Evolutionary conservation across 2,113 vertebrate species (phyloP).

Genomic region (Mastomys natalensis): DNA sequence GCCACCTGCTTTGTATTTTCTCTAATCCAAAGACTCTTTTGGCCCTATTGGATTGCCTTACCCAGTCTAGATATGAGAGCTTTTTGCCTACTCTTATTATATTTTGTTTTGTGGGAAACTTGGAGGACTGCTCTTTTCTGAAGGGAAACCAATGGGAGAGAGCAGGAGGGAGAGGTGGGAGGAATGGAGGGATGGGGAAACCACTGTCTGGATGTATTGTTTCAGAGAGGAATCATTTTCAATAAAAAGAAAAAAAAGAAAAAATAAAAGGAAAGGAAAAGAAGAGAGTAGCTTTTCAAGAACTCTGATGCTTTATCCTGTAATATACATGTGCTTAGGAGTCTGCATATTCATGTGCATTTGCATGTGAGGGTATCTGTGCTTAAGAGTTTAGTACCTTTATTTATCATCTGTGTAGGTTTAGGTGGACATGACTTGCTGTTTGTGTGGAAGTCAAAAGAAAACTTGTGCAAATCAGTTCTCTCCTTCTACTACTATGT

Average conservation of each 20-base stretch:
- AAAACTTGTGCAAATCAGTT: background rate
- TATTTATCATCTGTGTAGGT: background rate
- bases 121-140: background rate
- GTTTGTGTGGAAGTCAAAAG: background rate
- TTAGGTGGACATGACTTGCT: background rate
- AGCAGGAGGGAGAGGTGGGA: background rate
- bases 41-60: background rate
- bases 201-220: background rate
- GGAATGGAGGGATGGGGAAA: background rate
- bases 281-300: background rate
- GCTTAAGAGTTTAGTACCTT: background rate
- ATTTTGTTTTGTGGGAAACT: background rate
- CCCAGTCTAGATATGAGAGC: background rate
- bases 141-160: background rate
- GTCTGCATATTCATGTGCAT: background rate
- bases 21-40: background rate
- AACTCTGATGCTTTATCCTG: background rate
- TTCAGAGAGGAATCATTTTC: background rate
- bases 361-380: background rate
- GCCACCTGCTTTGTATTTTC: rapidly evolving
- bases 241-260: background rate
- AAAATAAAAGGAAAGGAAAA: background rate
- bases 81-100: background rate
- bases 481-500: background rate
- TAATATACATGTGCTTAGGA: background rate